These are phyloP conservation scores for Vandiemenella viatica DNA, from an alignment of 2,888 invertebrate genomes.

Conservation along the genomic window DNA sequence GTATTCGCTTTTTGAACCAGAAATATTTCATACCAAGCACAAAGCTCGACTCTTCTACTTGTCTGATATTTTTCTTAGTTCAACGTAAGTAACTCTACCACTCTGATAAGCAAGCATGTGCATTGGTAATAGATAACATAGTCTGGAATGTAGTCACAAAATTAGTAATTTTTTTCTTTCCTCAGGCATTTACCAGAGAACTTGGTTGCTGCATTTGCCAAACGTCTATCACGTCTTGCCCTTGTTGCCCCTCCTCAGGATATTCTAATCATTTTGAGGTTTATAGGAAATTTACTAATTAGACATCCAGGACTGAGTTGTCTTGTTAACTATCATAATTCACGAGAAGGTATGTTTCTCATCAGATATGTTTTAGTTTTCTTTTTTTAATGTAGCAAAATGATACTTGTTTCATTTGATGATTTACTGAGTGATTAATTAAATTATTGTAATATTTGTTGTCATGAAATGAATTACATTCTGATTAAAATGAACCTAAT, in stretches of 20 bases:
- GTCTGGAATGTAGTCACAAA: background rate
- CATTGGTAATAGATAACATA: background rate
- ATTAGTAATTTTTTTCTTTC: conserved; percentile 8
- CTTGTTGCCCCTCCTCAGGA: conserved; percentile 71
- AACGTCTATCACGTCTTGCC: conserved; percentile 69
- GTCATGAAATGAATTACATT: too few relatives aligned
- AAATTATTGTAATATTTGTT: too few relatives aligned
- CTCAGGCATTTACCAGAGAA: conserved; percentile 75
- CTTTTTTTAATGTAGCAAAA: background rate
- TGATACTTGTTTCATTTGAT: too few relatives aligned
- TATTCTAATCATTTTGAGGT: conserved; percentile 56
- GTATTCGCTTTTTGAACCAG: conserved; percentile 86
- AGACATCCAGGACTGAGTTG: conserved; percentile 72
- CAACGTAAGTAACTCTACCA: conserved; percentile 50
- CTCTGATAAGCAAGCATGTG: background rate
- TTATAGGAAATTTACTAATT: conserved; percentile 71
- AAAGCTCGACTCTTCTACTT: conserved; percentile 77
- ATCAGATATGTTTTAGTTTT: background rate
- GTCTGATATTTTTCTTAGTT: conserved; percentile 79
- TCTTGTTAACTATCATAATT: conserved; percentile 38
- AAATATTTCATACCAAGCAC: conserved; percentile 80
- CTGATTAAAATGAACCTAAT: too few relatives aligned
- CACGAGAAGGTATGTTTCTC: conserved; percentile 25
- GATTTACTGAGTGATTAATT: too few relatives aligned
- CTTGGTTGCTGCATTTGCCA: conserved; percentile 84